These are phyloP conservation scores for Nomada hirtipes DNA, from an alignment of 2,888 invertebrate species.

Conservation along the genomic window DNA sequence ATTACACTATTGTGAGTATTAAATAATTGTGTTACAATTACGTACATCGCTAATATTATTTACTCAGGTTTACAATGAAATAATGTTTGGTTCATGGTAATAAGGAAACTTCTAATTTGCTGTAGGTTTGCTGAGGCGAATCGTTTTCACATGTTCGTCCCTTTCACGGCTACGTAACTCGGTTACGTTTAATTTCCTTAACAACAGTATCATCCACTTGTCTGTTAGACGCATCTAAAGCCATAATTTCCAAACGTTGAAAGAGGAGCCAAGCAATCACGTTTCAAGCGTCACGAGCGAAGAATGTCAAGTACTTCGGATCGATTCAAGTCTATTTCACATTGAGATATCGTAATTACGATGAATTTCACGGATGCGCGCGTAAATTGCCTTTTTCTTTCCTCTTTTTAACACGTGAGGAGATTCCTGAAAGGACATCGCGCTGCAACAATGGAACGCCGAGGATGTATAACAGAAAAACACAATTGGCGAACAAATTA, in stretches of 20 bases:
- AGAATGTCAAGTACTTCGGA: constrained; percentile 1
- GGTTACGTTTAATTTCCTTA: constrained; percentile 1
- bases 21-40: too few relatives aligned
- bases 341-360: neutral
- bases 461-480: too few relatives aligned
- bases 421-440: neutral
- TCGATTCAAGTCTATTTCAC: neutral
- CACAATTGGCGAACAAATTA: too few relatives aligned
- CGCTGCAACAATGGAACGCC: neutral
- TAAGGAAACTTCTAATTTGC: too few relatives aligned
- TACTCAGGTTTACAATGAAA: too few relatives aligned
- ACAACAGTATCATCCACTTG: constrained; percentile 8
- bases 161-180: neutral
- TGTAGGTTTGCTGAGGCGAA: neutral
- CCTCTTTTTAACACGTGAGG: too few relatives aligned
- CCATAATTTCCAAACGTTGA: constrained; percentile 5
- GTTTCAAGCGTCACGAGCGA: constrained; percentile 1
- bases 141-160: neutral
- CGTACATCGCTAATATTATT: too few relatives aligned
- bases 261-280: constrained; percentile 7
- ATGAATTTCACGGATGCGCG: neutral
- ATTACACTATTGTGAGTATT: too few relatives aligned
- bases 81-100: too few relatives aligned
- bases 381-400: neutral
- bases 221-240: neutral